Evolutionary conservation across 2,797 vertebrate genomes (phyloP), one percentile per base, ranked within the genome.

Genomic region (Eidolon dupreanum): DNA sequence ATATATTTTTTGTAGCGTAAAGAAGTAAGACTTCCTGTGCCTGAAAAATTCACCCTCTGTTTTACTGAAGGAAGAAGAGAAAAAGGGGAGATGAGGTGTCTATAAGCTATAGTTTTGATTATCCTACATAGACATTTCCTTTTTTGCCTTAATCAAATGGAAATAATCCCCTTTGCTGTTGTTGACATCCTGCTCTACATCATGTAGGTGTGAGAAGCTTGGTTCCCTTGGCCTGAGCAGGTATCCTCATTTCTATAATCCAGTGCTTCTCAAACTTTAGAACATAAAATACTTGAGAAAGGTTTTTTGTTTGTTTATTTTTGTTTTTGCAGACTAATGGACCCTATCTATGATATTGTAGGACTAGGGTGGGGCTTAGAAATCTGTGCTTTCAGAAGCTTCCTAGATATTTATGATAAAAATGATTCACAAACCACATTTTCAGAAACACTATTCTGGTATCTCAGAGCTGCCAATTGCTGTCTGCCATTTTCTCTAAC

Each of bases 401-500:
- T 91, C n/a, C 46, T 4, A 55, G 43, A 26, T 61, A 81, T 57
- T 96, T 41, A 15, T 81, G 49, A 86, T 93, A 61, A 89, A 85
- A 6, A 4, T 66, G 46, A 13, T 38, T 83, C 43, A 89, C 6
- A 83, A 31, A 59, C 31, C 17, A 43, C 20, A 33, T 78, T 95
- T 95, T 83, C 38, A 66, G 81, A 82, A 91, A 75, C 28, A 19
- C 16, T 24, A 3, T 65, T 53, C 3, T 33, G 26, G 17, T 66
- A 4, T 68, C 12, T 49, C 84, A 22, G 33, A 74, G 46, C 19
- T 65, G 5, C 17, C 5, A 36, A 17, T 65, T 88, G 38, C 11
- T 19, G 24, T 90, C 88, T 89, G 86, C 19, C 19, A 93, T 66
- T 93, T 90, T 95, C 36, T 92, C 75, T 63, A 61, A 79, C 20